These are phyloP conservation scores for Caradrina kadenii DNA, from an alignment of 2,888 invertebrate species.

Conservation along the genomic window DNA sequence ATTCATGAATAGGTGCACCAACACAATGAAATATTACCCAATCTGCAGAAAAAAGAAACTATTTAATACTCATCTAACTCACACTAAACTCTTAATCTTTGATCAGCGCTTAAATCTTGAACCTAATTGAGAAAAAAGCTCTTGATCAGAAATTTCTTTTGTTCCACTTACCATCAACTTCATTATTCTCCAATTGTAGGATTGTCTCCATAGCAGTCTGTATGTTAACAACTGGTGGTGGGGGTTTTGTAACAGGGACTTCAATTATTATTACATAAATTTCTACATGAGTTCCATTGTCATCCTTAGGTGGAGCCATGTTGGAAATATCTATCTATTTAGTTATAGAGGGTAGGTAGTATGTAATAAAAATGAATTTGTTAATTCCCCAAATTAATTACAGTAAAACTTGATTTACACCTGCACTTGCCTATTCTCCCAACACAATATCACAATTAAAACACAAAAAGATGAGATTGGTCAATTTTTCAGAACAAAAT, in stretches of 20 bases:
- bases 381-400: background rate
- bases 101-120: background rate
- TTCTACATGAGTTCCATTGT: background rate
- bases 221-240: slow-evolving; percentile 22
- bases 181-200: background rate
- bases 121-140: background rate
- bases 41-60: background rate
- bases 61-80: background rate
- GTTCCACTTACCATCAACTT: slow-evolving; percentile 16
- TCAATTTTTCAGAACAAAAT: background rate
- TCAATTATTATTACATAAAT: slow-evolving; percentile 24
- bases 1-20: background rate
- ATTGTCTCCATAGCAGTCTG: background rate
- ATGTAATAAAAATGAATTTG: background rate
- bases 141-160: background rate
- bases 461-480: background rate
- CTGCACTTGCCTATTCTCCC: background rate
- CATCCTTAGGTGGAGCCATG: slow-evolving; percentile 13
- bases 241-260: background rate
- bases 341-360: background rate
- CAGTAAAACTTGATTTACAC: background rate
- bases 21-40: background rate
- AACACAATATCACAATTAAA: background rate
- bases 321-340: slow-evolving; percentile 16
- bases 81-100: background rate